A percentile compares a stretch with the other conserved stretches of the same genome.
Evolutionary conservation across 2,797 vertebrate species (phyloP).

Genomic region (Eremophila alpestris): DNA sequence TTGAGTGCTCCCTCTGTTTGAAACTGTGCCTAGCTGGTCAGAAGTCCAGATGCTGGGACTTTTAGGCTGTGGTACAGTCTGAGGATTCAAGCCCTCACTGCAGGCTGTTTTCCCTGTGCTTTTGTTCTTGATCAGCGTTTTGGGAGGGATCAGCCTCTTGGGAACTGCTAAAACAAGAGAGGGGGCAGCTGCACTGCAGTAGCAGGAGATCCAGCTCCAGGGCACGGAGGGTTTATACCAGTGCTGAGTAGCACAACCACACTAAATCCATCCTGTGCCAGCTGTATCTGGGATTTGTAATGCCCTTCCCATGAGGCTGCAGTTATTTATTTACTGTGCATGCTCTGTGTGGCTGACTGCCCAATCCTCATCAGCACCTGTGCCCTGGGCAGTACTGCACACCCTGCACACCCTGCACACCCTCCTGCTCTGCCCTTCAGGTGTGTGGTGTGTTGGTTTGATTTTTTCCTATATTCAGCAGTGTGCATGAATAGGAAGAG

Average conservation of each 20-base stretch:
- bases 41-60: neutral
- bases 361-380: neutral
- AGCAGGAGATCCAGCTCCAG: accelerated
- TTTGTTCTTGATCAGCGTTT: neutral
- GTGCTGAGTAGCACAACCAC: neutral
- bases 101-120: neutral
- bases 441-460: accelerated
- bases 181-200: neutral
- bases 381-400: neutral
- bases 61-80: neutral
- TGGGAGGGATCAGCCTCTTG: neutral
- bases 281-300: neutral
- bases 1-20: neutral
- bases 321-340: neutral
- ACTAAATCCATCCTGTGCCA: neutral
- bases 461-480: neutral
- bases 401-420: neutral
- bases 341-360: accelerated
- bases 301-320: neutral
- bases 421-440: neutral
- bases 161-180: neutral
- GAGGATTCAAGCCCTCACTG: neutral
- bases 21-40: neutral
- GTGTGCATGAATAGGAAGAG: neutral
- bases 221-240: neutral